Base-by-base conservation (phyloP, 2,888 invertebrate genomes). In the Clusia tigrina region DNA sequence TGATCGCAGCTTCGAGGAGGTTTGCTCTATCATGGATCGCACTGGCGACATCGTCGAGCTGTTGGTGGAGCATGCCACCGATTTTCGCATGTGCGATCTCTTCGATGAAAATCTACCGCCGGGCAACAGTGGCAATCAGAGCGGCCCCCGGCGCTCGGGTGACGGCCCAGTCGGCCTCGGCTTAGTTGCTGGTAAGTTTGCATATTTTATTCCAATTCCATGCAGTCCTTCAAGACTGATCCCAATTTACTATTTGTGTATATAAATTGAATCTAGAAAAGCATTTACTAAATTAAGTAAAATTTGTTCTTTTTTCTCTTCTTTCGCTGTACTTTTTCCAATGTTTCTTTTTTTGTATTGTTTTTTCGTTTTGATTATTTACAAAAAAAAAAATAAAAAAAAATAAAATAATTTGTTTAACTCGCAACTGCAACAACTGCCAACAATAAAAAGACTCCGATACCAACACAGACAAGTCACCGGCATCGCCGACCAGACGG, bases 1-100 rank as follows among this genome's bases (percentile, higher is more conserved):
- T 55, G 95, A 96, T 85, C 91, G 94, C 71, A 95, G 94, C 71
- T 96, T 95, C 81, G 96, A 97, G 82, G 96, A 96, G 82, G 94
- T 96, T 42, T 91, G 93, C 79, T 90, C 92, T 63, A 93, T 96
- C 72, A 90, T 96, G 87, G 95, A 95, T 82, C 89, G 91, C 63
- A 91, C 92, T 37, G 92, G 93, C 1, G 95, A 96, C 81, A 88
- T 89, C 65, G 93, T 94, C 1, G 96, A 96, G 77, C 85, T 96
- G 65, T 85, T 94, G 55, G 92, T 96, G 59, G 94, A 95, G 80
- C 92, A 93, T 77, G 90, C 90, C 71, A 87, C 89, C 58, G 93
- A 93, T 80, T 88, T 89, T 74, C 83, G 88, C 67, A 90, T 88
- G 87, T 89, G 88, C 75, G 90, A 91, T 81, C 81, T 89, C 24